These are phyloP conservation scores for Drosophila kanekoi DNA, from an alignment of 2,888 invertebrate genomes.

Conservation along the genomic window DNA sequence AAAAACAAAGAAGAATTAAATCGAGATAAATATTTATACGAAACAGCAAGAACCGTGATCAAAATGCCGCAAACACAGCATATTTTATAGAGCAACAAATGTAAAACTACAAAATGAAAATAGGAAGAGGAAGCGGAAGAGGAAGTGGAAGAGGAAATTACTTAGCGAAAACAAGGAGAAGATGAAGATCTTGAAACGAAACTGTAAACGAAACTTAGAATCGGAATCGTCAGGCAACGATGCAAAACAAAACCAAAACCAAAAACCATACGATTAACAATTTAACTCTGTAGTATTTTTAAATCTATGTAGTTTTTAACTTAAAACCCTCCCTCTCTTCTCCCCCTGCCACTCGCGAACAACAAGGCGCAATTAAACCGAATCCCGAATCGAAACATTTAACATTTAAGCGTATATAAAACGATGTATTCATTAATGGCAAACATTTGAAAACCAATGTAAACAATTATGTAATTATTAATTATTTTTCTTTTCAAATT, in stretches of 20 bases:
- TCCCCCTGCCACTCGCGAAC: constrained; percentile 45
- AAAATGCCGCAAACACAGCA: constrained; percentile 68
- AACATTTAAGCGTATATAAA: constrained; percentile 38
- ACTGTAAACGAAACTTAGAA: constrained; percentile 57
- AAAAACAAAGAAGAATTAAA: constrained; percentile 9
- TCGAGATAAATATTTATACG: constrained; percentile 41
- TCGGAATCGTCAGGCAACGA: constrained; percentile 73
- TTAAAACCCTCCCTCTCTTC: constrained; percentile 42
- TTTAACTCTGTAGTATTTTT: constrained; percentile 69
- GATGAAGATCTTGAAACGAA: constrained; percentile 31
- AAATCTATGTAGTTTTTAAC: constrained; percentile 65
- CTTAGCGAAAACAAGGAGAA: constrained; percentile 30
- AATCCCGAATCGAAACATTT: constrained; percentile 43
- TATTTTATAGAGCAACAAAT: constrained; percentile 71
- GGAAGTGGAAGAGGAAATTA: no score
- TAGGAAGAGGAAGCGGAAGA: constrained; percentile 30
- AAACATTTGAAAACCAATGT: constrained; percentile 14
- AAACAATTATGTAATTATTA: constrained; percentile 3
- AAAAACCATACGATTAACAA: constrained; percentile 43
- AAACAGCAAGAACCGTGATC: constrained; percentile 79
- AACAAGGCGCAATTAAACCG: constrained; percentile 64
- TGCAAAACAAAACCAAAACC: constrained; percentile 55
- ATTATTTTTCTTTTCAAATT: constrained; percentile 6
- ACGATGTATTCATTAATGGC: constrained; percentile 15
- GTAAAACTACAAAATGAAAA: constrained; percentile 38